Evolutionary conservation across 1,140 invertebrate genomes (phyloP).

Genomic region (Drosophila simulans): DNA sequence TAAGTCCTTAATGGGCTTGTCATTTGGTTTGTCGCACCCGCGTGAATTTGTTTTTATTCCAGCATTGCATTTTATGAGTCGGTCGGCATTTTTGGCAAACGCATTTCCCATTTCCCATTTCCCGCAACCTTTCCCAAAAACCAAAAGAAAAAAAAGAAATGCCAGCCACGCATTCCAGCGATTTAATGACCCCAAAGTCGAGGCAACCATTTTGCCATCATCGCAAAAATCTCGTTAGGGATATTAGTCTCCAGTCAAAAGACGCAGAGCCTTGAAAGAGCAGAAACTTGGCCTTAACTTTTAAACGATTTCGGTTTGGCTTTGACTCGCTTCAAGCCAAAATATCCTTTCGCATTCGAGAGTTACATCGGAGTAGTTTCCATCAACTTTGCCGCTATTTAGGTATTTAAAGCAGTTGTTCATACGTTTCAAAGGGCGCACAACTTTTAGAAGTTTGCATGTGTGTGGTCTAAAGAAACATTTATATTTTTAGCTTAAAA

Average conservation of each 20-base stretch:
- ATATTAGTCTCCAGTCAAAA: constrained; percentile 26
- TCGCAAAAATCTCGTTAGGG: constrained; percentile 32
- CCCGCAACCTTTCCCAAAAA: constrained; percentile 11
- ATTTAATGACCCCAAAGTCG: constrained; percentile 35
- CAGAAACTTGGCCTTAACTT: constrained; percentile 21
- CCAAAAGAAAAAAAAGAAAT: constrained; percentile 4
- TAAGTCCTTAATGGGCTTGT: constrained; percentile 67
- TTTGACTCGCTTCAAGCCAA: constrained; percentile 15
- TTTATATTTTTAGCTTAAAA: no score
- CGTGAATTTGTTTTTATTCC: constrained; percentile 80
- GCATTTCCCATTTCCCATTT: constrained; percentile 33
- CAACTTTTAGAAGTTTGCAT: background rate
- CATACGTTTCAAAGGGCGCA: background rate
- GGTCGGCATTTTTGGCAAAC: constrained; percentile 61
- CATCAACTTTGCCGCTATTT: background rate
- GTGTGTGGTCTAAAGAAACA: no score
- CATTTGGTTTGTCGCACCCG: constrained; percentile 80
- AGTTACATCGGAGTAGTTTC: background rate
- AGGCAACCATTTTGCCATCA: constrained; percentile 40
- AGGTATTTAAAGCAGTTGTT: background rate
- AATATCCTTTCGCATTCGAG: constrained; percentile 7
- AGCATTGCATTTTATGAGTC: constrained; percentile 80
- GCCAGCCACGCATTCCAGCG: constrained; percentile 14
- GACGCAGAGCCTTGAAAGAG: constrained; percentile 9
- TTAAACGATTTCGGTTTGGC: constrained; percentile 33